Conservation (phyloP, 2,797 vertebrate genomes). For the Mormyrops boulengeri region DNA sequence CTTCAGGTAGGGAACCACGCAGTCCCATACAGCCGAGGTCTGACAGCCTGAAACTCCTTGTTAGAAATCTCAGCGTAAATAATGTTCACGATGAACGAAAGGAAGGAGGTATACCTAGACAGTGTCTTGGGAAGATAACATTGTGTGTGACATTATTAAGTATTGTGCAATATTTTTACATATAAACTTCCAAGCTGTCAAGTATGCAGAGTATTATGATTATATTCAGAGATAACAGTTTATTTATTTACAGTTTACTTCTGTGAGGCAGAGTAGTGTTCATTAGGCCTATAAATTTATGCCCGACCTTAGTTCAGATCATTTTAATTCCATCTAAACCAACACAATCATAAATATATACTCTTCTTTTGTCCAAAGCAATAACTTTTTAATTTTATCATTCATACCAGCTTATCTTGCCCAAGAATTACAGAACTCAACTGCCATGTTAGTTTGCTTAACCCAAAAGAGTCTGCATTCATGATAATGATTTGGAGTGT, state of each 20-base stretch:
- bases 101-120: constrained; percentile 32
- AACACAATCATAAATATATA: neutral
- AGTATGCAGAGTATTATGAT: neutral
- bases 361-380: neutral
- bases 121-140: neutral
- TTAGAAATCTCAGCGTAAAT: constrained; percentile 30
- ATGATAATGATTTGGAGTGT: neutral
- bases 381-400: neutral
- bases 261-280: neutral
- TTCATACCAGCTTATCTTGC: neutral
- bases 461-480: neutral
- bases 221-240: neutral
- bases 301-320: neutral
- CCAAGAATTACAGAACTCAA: neutral
- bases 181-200: neutral
- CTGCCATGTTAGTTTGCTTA: neutral
- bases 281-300: neutral
- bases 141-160: neutral
- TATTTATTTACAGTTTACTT: neutral
- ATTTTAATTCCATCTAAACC: neutral
- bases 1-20: neutral
- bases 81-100: constrained; percentile 39
- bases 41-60: constrained; percentile 41
- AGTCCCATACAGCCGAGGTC: constrained; percentile 27
- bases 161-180: neutral